Percentiles rank a stretch among this genome's conserved stretches.
Conservation (phyloP, 1,140 invertebrate species). For the Holotrichia oblita region DNA sequence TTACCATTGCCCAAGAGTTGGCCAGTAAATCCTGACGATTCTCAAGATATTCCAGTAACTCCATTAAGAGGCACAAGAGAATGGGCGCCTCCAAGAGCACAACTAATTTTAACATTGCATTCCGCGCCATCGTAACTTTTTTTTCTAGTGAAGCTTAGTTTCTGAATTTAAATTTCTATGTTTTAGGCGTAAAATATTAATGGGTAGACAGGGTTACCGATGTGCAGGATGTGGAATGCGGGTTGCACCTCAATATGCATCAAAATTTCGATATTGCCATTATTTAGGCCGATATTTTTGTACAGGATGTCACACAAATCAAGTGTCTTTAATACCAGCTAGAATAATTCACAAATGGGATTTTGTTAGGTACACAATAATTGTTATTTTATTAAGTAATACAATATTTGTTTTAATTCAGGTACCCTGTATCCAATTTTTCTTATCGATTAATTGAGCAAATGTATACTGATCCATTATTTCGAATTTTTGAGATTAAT, state of each 20-base stretch:
- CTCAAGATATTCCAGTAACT: constrained; percentile 62
- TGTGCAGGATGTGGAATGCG: constrained; percentile 89
- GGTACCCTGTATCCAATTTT: constrained; percentile 85
- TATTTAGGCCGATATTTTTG: constrained; percentile 91
- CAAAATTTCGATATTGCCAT: constrained; percentile 82
- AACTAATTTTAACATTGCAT: constrained; percentile 86
- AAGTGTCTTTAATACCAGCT: constrained; percentile 79
- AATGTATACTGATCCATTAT: constrained; percentile 82
- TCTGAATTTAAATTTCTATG: constrained; percentile 50
- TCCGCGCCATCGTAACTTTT: constrained; percentile 71
- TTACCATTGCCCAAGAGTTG: constrained; percentile 79
- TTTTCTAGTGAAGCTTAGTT: background rate
- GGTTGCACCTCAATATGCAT: constrained; percentile 76
- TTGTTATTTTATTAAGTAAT: background rate
- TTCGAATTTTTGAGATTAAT: constrained; percentile 79
- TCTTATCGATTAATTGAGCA: constrained; percentile 80
- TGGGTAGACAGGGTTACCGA: constrained; percentile 81
- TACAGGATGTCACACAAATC: constrained; percentile 86
- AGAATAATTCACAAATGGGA: constrained; percentile 81
- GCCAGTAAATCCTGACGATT: constrained; percentile 70
- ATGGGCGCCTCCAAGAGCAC: constrained; percentile 87
- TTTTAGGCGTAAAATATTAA: constrained; percentile 70
- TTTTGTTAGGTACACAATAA: constrained; percentile 67
- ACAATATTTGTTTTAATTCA: constrained; percentile 56
- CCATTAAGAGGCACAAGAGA: constrained; percentile 77